Evolutionary conservation across 2,888 invertebrate genomes (phyloP), one percentile per base, ranked within the genome.

Genomic region (Hyppa rectilinea): DNA sequence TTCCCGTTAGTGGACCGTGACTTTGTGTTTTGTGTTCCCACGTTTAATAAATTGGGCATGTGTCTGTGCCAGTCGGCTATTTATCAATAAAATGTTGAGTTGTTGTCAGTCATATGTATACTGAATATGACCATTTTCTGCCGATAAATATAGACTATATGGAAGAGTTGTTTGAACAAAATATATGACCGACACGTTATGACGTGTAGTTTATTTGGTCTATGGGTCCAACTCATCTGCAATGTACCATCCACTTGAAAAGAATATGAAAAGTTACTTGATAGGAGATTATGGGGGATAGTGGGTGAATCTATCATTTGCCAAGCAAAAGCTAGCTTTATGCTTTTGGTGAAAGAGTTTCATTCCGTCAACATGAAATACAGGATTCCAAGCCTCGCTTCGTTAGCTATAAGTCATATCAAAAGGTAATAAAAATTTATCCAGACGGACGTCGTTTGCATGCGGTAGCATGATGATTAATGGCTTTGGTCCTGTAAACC

Each of bases 391-490:
- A 29, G 4, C 14, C 0, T 7, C 12, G 17, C 17, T 29, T 36
- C 29, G 4, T 49, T 17, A 40, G 6, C 5, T 49, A 31, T 2
- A 23, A 29, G 14, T 9, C 12, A 26, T 26, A 34, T n/a, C 4
- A 26, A 55, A 52, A 38, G 9, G 6, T 6, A 20, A 6, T 59
- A 45, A 61, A 63, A 58, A 67, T 23, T 68, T 40, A 40, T 20
- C 23, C 72, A 62, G 40, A 38, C 10, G 47, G 64, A 70, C 79
- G 84, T 83, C 87, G 79, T 62, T 56, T 62, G 67, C 88, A 87
- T 75, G 61, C 75, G 87, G 78, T 73, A 63, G 36, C 74, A 71
- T 75, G 86, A 75, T 80, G 86, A 88, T 88, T 84, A 84, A 88
- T 88, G 67, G 79, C 40, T 59, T 66, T 67, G 45, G 55, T 55